phyloP scores from a whole-genome alignment of 2,113 vertebrate species.

The Lasiurus borealis region DNA sequence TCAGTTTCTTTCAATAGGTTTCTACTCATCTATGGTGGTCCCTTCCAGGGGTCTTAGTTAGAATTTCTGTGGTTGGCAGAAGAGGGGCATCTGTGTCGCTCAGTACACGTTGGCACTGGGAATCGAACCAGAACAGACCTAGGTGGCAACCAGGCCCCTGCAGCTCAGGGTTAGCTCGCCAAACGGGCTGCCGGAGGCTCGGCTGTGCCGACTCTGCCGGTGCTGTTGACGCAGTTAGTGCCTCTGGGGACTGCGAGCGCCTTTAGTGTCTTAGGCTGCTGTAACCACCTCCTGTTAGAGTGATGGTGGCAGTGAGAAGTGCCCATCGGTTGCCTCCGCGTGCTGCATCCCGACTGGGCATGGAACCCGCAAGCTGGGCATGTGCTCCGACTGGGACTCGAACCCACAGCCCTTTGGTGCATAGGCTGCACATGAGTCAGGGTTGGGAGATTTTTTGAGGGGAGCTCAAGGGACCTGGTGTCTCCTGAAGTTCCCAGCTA shows the following conservation, averaged over 20 bases:
- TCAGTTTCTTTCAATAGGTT: not conserved
- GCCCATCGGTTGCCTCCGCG: no score
- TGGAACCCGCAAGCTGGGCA: no score
- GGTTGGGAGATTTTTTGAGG: not conserved
- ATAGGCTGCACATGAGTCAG: no score
- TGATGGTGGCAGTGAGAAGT: no score
- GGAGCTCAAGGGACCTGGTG: not conserved
- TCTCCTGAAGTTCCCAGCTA: not conserved
- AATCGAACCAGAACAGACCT: not conserved
- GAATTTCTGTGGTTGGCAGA: not conserved
- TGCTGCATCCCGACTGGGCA: no score
- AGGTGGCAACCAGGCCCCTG: not conserved
- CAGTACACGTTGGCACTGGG: not conserved
- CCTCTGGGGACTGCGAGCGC: not conserved
- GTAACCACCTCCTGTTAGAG: no score
- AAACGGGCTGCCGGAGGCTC: not conserved
- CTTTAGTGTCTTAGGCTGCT: not conserved
- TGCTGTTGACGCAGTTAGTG: not conserved
- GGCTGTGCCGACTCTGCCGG: not conserved
- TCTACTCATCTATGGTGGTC: not conserved
- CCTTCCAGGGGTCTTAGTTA: not conserved
- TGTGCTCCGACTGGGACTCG: no score
- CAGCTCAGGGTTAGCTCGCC: not conserved
- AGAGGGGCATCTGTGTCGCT: not conserved
- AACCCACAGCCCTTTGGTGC: no score